Base-by-base conservation (phyloP, 2,113 vertebrate species). In the Paracyprichromis sp. region DNA sequence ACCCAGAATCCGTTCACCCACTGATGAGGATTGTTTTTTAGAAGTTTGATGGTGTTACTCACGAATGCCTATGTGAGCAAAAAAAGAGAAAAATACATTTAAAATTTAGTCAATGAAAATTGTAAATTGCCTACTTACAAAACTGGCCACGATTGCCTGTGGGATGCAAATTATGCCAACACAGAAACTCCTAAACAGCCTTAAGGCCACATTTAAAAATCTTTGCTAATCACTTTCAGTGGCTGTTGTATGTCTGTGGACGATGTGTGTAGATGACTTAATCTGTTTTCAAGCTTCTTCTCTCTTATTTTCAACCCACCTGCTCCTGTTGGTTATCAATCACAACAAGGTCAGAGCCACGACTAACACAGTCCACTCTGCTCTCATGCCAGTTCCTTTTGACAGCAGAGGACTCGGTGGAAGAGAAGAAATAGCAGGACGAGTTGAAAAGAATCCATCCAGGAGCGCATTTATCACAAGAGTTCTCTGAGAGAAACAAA, bases 341-440 rank as follows among this genome's bases (percentile, higher is more conserved):
- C 85, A 87, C 80, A 29, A 52, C 24, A 9, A 87, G 80, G 16
- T 83, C 85, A 29, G 80, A 73, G 4, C 40, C 85, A 52, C 85
- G 80, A 11, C 31, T 52, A n/a, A 16, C 9, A 16, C 71, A 78
- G 71, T 78, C 71, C 10, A 3, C 9, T 78, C 71, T 78, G 71
- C 71, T 50, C 43, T 50, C 7, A 3, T 31, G 4, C 71, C 71
- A 94, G 80, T 52, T 89, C 79, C 57, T 88, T n/a, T 13, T 83
- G 6, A 4, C 36, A 38, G 19, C 8, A 6, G 9, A 5, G 34
- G 59, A 19, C 7, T 85, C 50, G 7, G 5, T 3, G 31, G 31
- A 56, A 31, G 94, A 91, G 83, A 93, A 90, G 21, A 85, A 95
- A 83, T 92, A 95, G 86, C 94, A 95, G n/a, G 87, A 90, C 1